A percentile compares a stretch with the other conserved stretches of the same genome.
These are phyloP conservation scores for Pseudococcus longispinus DNA, from an alignment of 2,888 invertebrate species.

Conservation along the genomic window DNA sequence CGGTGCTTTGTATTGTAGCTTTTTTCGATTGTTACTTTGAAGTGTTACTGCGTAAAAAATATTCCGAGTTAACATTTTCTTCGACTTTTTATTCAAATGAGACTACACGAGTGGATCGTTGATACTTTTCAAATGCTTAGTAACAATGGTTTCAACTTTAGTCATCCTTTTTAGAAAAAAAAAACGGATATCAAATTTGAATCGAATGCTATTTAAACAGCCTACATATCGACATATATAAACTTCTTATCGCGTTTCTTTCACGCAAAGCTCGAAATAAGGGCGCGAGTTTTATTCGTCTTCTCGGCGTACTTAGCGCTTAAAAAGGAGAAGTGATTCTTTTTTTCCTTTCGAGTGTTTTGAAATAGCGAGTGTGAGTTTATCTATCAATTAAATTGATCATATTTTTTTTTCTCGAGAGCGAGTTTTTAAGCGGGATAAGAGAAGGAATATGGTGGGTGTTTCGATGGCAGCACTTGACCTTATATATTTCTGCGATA, in stretches of 20 bases:
- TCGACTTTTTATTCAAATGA: constrained; percentile 39
- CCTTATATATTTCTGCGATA: too few species aligned
- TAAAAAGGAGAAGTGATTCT: neutral
- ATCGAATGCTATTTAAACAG: constrained; percentile 1
- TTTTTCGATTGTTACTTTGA: constrained; percentile 21
- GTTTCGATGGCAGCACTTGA: too few species aligned
- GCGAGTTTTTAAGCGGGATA: neutral
- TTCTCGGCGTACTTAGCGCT: neutral
- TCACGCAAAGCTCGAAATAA: neutral
- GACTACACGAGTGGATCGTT: neutral
- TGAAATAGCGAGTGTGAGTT: neutral
- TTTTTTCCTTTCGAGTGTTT: neutral
- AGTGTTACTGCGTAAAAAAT: constrained; percentile 26
- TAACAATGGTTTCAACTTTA: constrained; percentile 22
- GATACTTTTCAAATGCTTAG: neutral
- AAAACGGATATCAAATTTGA: constrained; percentile 7
- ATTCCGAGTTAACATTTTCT: neutral
- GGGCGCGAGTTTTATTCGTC: neutral
- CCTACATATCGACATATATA: neutral
- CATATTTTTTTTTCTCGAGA: neutral
- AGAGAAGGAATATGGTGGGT: too few species aligned
- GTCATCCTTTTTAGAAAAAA: neutral
- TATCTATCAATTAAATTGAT: neutral
- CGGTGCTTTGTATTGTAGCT: constrained; percentile 4
- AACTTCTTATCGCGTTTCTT: neutral